A percentile compares a stretch with the other conserved stretches of the same genome.
These are phyloP conservation scores for Mustela lutreola DNA, from an alignment of 2,113 vertebrate genomes.

Conservation along the genomic window DNA sequence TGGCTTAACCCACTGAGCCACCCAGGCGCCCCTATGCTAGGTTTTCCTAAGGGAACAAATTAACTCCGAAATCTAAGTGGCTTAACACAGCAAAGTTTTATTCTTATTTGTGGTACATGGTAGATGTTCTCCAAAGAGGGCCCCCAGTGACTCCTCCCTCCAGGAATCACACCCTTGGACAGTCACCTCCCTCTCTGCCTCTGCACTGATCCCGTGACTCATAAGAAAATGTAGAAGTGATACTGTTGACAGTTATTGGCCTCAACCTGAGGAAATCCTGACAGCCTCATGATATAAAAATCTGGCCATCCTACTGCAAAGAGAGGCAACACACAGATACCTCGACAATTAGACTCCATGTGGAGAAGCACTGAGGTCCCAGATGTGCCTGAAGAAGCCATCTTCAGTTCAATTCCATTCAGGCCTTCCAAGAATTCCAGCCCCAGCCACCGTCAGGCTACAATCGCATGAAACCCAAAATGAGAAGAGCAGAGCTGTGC, in stretches of 20 bases:
- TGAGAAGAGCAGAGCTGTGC: neutral
- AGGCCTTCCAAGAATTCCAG: neutral
- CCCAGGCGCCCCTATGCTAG: neutral
- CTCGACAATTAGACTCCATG: neutral
- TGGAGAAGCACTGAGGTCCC: neutral
- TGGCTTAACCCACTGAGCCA: too few relatives aligned
- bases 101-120: neutral
- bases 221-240: neutral
- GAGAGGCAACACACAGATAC: neutral
- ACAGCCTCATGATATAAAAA: neutral
- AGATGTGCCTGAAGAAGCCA: neutral
- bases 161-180: neutral
- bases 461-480: neutral
- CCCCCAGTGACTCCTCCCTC: neutral
- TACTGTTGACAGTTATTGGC: neutral
- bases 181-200: neutral
- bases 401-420: neutral
- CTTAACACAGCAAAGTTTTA: constrained; percentile 36
- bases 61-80: constrained; percentile 53
- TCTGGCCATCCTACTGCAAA: neutral
- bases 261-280: neutral
- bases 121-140: neutral
- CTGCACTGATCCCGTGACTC: neutral
- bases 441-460: neutral
- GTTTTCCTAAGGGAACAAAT: constrained; percentile 67